A percentile compares a stretch with the other conserved stretches of the same genome.
These are phyloP conservation scores for Tanypteryx hageni DNA, from an alignment of 2,888 invertebrate species.

Conservation along the genomic window DNA sequence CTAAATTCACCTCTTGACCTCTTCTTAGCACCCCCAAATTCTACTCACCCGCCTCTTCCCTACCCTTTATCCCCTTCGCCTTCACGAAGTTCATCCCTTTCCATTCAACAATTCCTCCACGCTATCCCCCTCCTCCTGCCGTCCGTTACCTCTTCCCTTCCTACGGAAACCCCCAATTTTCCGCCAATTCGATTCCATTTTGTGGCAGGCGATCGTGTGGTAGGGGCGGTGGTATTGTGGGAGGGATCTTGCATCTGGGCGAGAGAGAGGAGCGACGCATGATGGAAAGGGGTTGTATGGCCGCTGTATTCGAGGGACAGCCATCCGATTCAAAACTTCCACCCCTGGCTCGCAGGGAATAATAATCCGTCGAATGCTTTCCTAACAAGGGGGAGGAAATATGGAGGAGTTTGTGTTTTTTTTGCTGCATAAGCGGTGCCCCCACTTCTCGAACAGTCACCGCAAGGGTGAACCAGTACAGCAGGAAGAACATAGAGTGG, in stretches of 20 bases:
- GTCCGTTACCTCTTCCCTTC: slow-evolving; percentile 1
- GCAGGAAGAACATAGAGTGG: background rate
- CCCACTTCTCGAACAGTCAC: background rate
- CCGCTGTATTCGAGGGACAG: background rate
- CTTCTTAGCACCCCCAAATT: background rate
- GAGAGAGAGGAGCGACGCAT: background rate
- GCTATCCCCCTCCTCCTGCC: background rate
- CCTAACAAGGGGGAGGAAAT: slow-evolving; percentile 1
- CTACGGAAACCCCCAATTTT: slow-evolving; percentile 21
- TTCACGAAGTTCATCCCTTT: no score
- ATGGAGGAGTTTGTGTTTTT: background rate
- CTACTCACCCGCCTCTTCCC: background rate
- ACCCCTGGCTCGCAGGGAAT: background rate
- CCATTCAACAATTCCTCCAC: background rate
- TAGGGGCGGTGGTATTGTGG: no score
- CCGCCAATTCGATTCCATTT: slow-evolving; percentile 35
- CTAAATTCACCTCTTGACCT: background rate
- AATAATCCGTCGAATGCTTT: slow-evolving; percentile 13
- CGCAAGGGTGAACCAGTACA: background rate
- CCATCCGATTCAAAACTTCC: slow-evolving; percentile 4
- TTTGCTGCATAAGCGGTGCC: background rate
- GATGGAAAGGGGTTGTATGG: background rate
- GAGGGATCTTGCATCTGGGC: background rate
- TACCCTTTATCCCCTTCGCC: no score
- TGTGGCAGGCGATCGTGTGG: background rate